Evolutionary conservation across 2,797 vertebrate genomes (phyloP).

Genomic region (Scleropages formosus): DNA sequence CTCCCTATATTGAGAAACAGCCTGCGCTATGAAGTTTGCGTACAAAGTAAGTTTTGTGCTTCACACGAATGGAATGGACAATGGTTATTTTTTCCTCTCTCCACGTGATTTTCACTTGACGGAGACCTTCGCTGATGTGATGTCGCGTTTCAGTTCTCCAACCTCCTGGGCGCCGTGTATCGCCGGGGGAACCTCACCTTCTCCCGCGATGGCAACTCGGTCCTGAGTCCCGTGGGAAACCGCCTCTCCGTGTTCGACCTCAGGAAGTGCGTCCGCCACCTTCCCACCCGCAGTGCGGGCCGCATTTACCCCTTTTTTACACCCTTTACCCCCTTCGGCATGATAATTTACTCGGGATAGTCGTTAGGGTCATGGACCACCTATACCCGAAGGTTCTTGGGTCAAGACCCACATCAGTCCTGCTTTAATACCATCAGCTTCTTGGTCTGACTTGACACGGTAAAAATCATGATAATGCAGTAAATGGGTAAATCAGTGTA

Average conservation of each 20-base stretch:
- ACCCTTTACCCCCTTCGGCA: background rate
- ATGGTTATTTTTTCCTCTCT: background rate
- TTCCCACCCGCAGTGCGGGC: too few relatives aligned
- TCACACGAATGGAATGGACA: background rate
- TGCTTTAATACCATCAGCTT: too few relatives aligned
- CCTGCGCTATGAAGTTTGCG: slow-evolving; percentile 70
- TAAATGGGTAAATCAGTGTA: too few relatives aligned
- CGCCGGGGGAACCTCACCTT: slow-evolving; percentile 87
- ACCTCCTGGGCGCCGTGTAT: slow-evolving; percentile 89
- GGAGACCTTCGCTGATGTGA: background rate
- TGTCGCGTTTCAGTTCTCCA: slow-evolving; percentile 77
- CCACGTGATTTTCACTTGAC: background rate
- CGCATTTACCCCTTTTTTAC: background rate
- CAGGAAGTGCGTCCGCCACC: slow-evolving; percentile 78
- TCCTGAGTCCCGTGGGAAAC: slow-evolving; percentile 93
- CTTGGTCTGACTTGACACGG: too few relatives aligned
- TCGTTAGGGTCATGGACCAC: too few relatives aligned
- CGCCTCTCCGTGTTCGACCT: slow-evolving; percentile 87
- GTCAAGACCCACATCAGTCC: too few relatives aligned
- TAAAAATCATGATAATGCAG: too few relatives aligned
- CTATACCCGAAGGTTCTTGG: too few relatives aligned
- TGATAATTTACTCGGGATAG: background rate
- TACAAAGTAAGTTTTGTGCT: slow-evolving; percentile 62
- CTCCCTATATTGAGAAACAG: background rate
- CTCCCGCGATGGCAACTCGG: slow-evolving; percentile 81